Conservation (phyloP, 2,797 vertebrate genomes). For the Tiaroga cobitis region DNA sequence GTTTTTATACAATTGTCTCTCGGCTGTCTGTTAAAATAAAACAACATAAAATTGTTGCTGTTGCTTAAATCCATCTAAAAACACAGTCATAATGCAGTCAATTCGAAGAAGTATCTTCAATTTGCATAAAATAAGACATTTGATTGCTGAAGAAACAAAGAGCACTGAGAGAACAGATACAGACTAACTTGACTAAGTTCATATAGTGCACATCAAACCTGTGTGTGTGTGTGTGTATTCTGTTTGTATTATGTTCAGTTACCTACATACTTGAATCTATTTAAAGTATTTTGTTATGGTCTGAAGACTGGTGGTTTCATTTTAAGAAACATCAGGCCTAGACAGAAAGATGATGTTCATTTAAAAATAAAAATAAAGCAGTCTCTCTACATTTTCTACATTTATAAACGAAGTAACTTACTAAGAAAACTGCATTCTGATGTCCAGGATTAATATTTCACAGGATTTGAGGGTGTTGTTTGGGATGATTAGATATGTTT, state of each 20-base stretch:
- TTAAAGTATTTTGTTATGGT: not conserved
- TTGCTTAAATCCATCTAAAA: not conserved
- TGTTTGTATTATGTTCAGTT: not conserved
- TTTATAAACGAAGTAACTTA: not conserved
- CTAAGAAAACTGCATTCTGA: not conserved
- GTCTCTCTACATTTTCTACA: too few relatives aligned
- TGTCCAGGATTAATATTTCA: not conserved
- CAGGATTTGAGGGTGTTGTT: not conserved
- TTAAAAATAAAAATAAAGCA: too few relatives aligned
- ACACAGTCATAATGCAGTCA: not conserved
- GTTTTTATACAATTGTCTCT: not conserved
- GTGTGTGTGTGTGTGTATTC: not conserved
- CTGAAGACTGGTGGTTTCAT: not conserved
- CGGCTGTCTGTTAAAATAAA: not conserved
- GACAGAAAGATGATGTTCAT: not conserved
- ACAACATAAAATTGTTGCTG: not conserved
- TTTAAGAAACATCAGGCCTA: not conserved
- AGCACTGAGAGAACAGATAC: not conserved
- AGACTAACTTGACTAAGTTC: not conserved
- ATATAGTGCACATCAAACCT: not conserved
- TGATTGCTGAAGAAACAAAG: not conserved
- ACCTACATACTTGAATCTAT: not conserved
- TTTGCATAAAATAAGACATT: not conserved
- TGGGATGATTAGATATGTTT: not conserved
- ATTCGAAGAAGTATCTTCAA: not conserved